Evolutionary conservation across 2,888 invertebrate species (phyloP).

Genomic region (Euproctis similis): DNA sequence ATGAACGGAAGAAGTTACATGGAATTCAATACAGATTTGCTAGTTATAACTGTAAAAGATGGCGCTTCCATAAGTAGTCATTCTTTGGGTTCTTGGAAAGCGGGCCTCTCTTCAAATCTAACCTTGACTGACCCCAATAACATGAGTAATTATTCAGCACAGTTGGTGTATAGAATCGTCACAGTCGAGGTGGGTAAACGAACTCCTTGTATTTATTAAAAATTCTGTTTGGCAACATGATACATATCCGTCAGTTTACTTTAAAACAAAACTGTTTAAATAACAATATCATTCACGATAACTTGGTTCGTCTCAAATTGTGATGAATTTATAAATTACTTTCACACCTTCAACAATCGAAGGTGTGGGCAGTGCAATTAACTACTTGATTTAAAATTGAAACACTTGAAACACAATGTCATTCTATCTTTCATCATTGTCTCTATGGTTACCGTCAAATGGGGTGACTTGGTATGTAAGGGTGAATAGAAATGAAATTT

Average conservation of each 20-base stretch:
- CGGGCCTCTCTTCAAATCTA: slow-evolving; percentile 81
- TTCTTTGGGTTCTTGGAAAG: slow-evolving; percentile 84
- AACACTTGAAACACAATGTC: no score
- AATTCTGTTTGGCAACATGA: slow-evolving; percentile 42
- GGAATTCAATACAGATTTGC: slow-evolving; percentile 83
- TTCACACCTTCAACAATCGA: no score
- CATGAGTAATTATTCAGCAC: slow-evolving; percentile 85
- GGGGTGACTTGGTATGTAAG: no score
- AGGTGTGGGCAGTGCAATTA: no score
- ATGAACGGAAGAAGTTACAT: slow-evolving; percentile 84
- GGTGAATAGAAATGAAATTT: no score
- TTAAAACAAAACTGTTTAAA: slow-evolving; percentile 52
- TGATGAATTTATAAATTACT: no score
- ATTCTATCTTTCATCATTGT: no score
- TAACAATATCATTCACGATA: slow-evolving; percentile 29
- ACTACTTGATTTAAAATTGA: no score
- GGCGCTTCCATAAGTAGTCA: slow-evolving; percentile 83
- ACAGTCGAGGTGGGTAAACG: slow-evolving; percentile 84
- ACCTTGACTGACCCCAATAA: slow-evolving; percentile 78
- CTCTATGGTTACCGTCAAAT: no score
- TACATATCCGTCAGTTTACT: slow-evolving; percentile 45
- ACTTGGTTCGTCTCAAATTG: slow-evolving; percentile 30
- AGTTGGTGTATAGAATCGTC: slow-evolving; percentile 89
- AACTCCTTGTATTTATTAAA: slow-evolving; percentile 48
- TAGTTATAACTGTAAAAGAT: slow-evolving; percentile 82